These are phyloP conservation scores for Mellilla xanthometata DNA, from an alignment of 2,888 invertebrate species.

Conservation along the genomic window DNA sequence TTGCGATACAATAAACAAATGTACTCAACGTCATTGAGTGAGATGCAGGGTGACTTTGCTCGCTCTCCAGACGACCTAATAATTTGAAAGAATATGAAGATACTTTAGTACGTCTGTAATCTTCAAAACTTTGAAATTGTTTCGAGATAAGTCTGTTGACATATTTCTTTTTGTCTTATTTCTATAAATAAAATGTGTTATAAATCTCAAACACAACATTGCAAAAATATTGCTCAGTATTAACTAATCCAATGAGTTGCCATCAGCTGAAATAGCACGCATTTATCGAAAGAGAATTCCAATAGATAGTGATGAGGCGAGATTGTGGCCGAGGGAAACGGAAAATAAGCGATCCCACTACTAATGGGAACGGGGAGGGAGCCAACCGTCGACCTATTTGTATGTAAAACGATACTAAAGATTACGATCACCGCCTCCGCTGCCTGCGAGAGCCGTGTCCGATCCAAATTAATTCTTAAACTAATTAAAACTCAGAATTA, in stretches of 20 bases:
- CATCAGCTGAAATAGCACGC: slow-evolving; percentile 19
- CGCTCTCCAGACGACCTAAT: slow-evolving; percentile 73
- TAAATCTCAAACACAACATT: too few species aligned
- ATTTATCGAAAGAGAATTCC: slow-evolving; percentile 8
- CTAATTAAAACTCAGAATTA: slow-evolving; percentile 30
- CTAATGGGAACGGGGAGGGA: slow-evolving; percentile 49
- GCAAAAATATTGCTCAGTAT: too few species aligned
- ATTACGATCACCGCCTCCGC: slow-evolving; percentile 39
- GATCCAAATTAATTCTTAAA: slow-evolving; percentile 30
- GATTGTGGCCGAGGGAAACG: slow-evolving; percentile 50
- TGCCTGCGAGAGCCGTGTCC: slow-evolving; percentile 31
- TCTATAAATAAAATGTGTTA: too few species aligned
- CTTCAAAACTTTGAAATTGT: slow-evolving; percentile 22
- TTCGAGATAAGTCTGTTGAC: neutral
- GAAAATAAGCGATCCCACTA: slow-evolving; percentile 53
- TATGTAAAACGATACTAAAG: slow-evolving; percentile 47
- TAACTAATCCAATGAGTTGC: neutral
- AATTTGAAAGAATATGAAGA: slow-evolving; percentile 50
- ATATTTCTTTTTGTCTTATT: neutral
- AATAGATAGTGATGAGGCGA: slow-evolving; percentile 35
- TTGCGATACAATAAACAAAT: slow-evolving; percentile 34
- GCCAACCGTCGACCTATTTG: slow-evolving; percentile 50
- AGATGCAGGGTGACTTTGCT: slow-evolving; percentile 63
- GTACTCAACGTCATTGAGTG: slow-evolving; percentile 44
- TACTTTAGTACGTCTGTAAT: slow-evolving; percentile 32